phyloP scores from a whole-genome alignment of 2,888 invertebrate genomes.

The Argyresthia albistria region DNA sequence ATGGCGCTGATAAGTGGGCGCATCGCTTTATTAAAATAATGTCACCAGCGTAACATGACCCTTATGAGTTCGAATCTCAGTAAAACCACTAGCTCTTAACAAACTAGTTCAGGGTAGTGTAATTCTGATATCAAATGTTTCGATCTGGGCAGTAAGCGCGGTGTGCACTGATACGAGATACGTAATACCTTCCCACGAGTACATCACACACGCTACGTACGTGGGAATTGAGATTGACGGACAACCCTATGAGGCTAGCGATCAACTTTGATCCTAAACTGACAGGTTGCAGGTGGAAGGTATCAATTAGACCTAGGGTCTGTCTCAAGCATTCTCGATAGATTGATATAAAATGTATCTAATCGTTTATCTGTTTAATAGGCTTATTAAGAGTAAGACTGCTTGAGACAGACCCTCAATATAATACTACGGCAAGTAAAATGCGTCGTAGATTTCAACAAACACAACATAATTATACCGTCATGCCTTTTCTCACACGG shows the following conservation, averaged over 20 bases:
- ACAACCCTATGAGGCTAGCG: not conserved
- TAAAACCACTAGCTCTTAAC: not conserved
- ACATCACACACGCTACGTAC: constrained; percentile 16
- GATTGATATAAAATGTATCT: too few species aligned
- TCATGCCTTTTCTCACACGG: too few species aligned
- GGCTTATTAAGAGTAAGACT: too few species aligned
- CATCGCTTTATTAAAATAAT: constrained; percentile 59
- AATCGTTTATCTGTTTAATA: too few species aligned
- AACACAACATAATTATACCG: too few species aligned
- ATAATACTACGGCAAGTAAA: too few species aligned
- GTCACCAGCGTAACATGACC: constrained; percentile 33
- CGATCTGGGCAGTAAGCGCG: constrained; percentile 40
- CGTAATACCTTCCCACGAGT: constrained; percentile 66
- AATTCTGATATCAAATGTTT: constrained; percentile 42
- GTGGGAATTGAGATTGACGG: constrained; percentile 27
- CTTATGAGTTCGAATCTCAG: not conserved
- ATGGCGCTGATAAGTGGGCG: constrained; percentile 59
- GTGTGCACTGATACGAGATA: constrained; percentile 53
- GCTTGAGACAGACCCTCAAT: too few species aligned
- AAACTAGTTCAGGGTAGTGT: constrained; percentile 26
- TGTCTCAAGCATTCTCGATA: too few species aligned
- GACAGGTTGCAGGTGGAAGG: too few species aligned
- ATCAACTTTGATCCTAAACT: not conserved
- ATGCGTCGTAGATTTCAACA: too few species aligned
- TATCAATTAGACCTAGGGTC: too few species aligned